phyloP scores from a whole-genome alignment of 2,888 invertebrate species.

The Synanthedon myopaeformis region DNA sequence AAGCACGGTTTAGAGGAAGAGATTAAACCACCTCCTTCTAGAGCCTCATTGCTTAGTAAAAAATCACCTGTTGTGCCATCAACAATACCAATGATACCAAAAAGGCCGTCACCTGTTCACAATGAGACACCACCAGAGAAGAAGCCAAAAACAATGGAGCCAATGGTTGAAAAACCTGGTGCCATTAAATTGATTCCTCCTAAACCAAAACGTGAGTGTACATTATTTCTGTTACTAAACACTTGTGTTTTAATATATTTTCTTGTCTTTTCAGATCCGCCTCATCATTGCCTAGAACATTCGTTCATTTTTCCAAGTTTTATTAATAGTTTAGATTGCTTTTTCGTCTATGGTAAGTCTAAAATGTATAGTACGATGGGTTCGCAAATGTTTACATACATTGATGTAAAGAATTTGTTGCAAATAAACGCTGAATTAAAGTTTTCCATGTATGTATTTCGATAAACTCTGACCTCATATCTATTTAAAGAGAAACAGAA shows the following conservation, averaged over 20 bases:
- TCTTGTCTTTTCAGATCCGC: conserved; percentile 58
- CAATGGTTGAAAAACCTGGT: conserved; percentile 77
- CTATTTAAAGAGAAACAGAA: conserved; percentile 36
- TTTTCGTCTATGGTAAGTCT: conserved; percentile 57
- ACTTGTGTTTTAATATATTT: conserved; percentile 3
- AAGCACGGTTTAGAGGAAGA: conserved; percentile 92
- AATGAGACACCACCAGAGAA: conserved; percentile 78
- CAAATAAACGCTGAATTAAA: conserved; percentile 59
- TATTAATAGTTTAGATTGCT: conserved; percentile 38
- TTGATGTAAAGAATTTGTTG: conserved; percentile 50
- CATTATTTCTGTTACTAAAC: not conserved
- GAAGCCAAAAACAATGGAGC: conserved; percentile 75
- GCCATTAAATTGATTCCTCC: conserved; percentile 88
- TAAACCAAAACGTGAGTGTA: conserved; percentile 91
- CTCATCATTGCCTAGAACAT: conserved; percentile 17
- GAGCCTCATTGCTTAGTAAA: conserved; percentile 72
- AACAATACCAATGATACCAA: conserved; percentile 56
- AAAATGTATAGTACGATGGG: conserved; percentile 61
- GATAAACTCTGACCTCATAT: conserved; percentile 45
- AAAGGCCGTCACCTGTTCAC: conserved; percentile 61
- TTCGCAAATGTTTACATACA: conserved; percentile 36
- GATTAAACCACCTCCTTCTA: conserved; percentile 85
- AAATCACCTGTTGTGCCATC: conserved; percentile 64
- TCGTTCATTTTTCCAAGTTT: conserved; percentile 21
- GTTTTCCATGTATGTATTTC: conserved; percentile 38